Conservation (phyloP, 2,113 vertebrate species). For the Elachura formosa region DNA sequence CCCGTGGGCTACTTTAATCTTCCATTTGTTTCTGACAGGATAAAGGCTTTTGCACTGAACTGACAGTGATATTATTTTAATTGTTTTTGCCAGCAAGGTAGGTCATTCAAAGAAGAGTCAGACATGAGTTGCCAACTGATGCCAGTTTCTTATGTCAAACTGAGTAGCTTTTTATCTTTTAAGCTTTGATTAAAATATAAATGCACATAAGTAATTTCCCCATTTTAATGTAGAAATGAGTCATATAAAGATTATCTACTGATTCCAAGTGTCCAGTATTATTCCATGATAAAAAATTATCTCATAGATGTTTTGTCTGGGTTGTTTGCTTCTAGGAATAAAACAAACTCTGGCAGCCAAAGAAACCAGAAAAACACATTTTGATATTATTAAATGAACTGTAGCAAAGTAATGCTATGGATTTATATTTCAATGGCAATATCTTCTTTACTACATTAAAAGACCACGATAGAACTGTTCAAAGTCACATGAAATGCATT, state of each 20-base stretch:
- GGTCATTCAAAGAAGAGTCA: background rate
- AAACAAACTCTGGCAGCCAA: background rate
- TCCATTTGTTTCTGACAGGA: background rate
- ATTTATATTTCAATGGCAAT: background rate
- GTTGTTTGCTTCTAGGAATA: background rate
- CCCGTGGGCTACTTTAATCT: background rate
- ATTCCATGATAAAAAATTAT: background rate
- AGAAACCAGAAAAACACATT: background rate
- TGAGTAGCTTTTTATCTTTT: background rate
- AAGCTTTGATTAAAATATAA: background rate
- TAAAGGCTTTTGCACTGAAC: background rate
- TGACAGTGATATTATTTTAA: background rate
- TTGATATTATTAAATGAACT: background rate
- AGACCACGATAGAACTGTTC: background rate
- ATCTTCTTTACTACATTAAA: background rate
- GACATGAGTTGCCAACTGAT: background rate
- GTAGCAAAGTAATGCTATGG: background rate
- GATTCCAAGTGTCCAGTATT: background rate
- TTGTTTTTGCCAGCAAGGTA: background rate
- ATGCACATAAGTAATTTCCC: background rate
- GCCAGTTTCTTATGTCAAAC: background rate
- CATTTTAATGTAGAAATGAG: background rate
- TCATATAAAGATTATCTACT: background rate
- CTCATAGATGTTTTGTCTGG: background rate
- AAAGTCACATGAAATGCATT: background rate